Evolutionary conservation across 2,888 invertebrate genomes (phyloP), one percentile per base, ranked within the genome.

Genomic region (Carabus problematicus): DNA sequence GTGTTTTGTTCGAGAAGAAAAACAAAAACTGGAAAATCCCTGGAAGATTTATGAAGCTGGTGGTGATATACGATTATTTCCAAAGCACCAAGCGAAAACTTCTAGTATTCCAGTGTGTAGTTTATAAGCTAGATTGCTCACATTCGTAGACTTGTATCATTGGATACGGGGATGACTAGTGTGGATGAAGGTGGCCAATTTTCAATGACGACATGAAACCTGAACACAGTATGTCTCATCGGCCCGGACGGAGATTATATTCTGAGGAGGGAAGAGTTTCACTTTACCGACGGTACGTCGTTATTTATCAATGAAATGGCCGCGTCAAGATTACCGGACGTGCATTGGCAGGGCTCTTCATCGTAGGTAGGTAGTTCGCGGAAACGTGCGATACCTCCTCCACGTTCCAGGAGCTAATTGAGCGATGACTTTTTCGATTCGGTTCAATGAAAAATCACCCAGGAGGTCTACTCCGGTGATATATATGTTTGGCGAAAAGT

Each of bases 261-360:
- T 12, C 45, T 7, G n/a, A 3, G 7, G 29, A 29, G 29, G 29
- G 6, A 29, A 2, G 29, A 6, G 14, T 45, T 45, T 45, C 45
- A 45, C 45, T 45, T n/a, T 45, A 12, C 45, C 7, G 7, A 9
- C n/a, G n/a, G 14, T 7, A 12, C 45, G 45, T 45, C 45, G 3
- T 45, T 7, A 45, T 45, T 45, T 45, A 45, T 45, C 45, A 45
- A 45, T 45, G 45, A 7, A 45, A 45, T 45, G n/a, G 45, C 14
- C 14, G 45, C 1, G n/a, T 45, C 3, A 14, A 45, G 45, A 45
- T 45, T 45, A 45, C 45, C 45, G 11, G 45, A 12, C 45, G 45
- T 7, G n/a, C n/a, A 11, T 12, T 45, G n/a, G 3, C 7, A 45
- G n/a, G n/a, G n/a, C n/a, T n/a, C 45, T 45, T 12, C 45, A 45